Evolutionary conservation across 2,113 vertebrate genomes (phyloP).

Genomic region (Lethenteron camtschaticum): DNA sequence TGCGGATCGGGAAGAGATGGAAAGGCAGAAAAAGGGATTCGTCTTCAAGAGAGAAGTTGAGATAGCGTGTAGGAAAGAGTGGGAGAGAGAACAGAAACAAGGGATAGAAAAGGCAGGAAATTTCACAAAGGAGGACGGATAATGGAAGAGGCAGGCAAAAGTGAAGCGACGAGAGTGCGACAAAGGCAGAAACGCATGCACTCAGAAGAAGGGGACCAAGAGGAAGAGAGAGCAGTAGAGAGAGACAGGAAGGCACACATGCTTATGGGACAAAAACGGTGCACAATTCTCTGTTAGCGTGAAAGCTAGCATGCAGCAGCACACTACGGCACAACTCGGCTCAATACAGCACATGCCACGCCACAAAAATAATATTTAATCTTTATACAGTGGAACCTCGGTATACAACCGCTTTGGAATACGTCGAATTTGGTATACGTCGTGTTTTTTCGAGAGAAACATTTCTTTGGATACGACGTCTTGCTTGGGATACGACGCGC

Average conservation of each 20-base stretch:
- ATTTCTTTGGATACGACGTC: no score
- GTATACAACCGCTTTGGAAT: no score
- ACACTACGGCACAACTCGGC: no score
- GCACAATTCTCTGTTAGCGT: no score
- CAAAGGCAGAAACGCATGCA: neutral
- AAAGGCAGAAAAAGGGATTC: neutral
- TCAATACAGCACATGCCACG: no score
- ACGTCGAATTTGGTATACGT: no score
- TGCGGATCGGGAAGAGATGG: neutral
- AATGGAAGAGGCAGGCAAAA: neutral
- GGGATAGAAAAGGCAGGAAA: neutral
- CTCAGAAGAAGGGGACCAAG: neutral
- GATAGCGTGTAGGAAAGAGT: neutral
- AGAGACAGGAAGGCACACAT: neutral
- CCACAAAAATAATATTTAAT: no score
- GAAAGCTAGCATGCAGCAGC: no score
- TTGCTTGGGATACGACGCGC: no score
- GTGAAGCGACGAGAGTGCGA: neutral
- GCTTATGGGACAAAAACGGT: neutral
- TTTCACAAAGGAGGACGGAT: no score
- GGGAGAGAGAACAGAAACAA: neutral
- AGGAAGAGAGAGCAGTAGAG: neutral
- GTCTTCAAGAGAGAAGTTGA: neutral
- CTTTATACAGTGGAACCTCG: no score
- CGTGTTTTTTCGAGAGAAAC: no score